Conservation (phyloP, 2,797 vertebrate species). For the Centroberyx gerrardi region DNA sequence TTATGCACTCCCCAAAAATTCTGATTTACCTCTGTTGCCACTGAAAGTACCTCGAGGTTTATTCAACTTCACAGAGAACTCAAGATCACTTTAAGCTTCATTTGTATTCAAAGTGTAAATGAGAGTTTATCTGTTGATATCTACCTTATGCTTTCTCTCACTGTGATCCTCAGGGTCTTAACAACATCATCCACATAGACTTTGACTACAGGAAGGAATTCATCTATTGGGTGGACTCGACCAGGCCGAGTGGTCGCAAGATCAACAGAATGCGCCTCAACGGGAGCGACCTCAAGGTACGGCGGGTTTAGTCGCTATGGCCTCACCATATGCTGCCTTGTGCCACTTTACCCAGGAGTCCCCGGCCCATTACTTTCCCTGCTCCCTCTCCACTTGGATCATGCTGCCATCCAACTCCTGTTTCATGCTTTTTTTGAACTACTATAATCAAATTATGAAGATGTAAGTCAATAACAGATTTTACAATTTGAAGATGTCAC, state of each 20-base stretch:
- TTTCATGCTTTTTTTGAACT: conserved; percentile 10
- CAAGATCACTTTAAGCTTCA: neutral
- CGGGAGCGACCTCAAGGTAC: conserved; percentile 97
- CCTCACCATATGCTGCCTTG: conserved; percentile 20
- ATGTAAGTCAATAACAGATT: neutral
- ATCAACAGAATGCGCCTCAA: conserved; percentile 98
- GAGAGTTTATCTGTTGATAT: neutral
- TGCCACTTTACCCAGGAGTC: conserved; percentile 18
- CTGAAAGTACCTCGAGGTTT: neutral
- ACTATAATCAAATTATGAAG: conserved; percentile 15
- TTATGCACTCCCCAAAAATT: neutral
- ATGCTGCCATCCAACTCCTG: neutral
- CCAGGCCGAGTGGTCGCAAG: conserved; percentile 94
- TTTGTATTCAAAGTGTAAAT: neutral
- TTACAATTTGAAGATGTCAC: conserved; percentile 13
- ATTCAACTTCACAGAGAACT: neutral
- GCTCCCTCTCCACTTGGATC: neutral
- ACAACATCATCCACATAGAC: conserved; percentile 97
- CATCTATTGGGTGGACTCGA: conserved; percentile 99
- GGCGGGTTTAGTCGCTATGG: conserved; percentile 1
- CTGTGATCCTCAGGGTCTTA: conserved; percentile 89
- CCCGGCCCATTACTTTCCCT: conserved; percentile 2
- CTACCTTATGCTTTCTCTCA: neutral
- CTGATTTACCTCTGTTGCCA: neutral
- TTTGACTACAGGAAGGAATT: conserved; percentile 99